Conservation (phyloP, 2,888 invertebrate genomes). For the Syritta pipiens region DNA sequence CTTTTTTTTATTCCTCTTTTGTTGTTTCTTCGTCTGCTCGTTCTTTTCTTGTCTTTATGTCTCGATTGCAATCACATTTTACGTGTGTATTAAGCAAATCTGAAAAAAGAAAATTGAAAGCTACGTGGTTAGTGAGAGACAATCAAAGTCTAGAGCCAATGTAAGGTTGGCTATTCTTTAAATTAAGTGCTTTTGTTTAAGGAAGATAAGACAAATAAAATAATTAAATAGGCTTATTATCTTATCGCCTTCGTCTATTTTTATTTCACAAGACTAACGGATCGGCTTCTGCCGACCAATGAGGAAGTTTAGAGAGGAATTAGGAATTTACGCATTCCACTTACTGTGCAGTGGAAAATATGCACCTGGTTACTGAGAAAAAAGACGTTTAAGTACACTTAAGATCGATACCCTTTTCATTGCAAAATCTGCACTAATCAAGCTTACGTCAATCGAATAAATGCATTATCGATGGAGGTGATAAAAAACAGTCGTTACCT, state of each 20-base stretch:
- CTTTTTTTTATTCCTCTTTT: neutral
- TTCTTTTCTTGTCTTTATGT: neutral
- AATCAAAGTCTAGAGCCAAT: neutral
- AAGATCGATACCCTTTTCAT: no score
- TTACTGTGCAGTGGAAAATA: no score
- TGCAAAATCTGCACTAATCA: no score
- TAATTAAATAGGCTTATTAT: neutral
- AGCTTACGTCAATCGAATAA: no score
- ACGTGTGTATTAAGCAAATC: constrained; percentile 14
- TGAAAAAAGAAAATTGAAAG: constrained; percentile 19
- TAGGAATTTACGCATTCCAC: no score
- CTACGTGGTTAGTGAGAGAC: neutral
- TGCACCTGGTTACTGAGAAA: no score
- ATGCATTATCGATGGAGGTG: no score
- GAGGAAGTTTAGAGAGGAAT: neutral
- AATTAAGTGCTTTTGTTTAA: neutral
- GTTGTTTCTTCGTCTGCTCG: neutral
- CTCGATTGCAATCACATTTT: constrained; percentile 52
- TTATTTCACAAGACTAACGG: neutral
- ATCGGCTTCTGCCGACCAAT: neutral
- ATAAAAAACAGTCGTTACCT: no score
- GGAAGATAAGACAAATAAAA: neutral
- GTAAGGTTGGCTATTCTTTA: no score
- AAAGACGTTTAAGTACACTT: no score
- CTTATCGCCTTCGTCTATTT: constrained; percentile 1